These are phyloP conservation scores for Junonia oenone DNA, from an alignment of 2,888 invertebrate species.

Conservation along the genomic window DNA sequence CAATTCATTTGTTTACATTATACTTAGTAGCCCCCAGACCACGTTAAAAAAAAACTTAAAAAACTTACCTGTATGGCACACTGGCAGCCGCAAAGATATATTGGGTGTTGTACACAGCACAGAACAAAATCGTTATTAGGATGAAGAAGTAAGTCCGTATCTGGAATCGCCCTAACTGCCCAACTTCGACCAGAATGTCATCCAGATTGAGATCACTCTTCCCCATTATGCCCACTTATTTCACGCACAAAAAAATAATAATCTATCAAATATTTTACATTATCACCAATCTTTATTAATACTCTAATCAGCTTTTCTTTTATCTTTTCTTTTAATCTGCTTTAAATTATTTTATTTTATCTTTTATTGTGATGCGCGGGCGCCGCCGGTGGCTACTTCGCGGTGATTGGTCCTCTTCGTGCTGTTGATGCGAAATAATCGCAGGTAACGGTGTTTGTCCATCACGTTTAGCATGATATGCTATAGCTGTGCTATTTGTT, in stretches of 20 bases:
- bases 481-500: neutral
- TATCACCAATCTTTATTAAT: neutral
- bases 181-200: conserved; percentile 50
- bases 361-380: neutral
- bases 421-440: conserved; percentile 1
- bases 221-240: neutral
- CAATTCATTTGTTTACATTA: too few relatives aligned
- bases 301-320: neutral
- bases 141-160: conserved; percentile 58
- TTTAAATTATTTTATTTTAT: neutral
- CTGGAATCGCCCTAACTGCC: conserved; percentile 69
- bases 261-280: neutral
- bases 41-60: neutral
- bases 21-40: too few relatives aligned
- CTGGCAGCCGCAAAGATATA: conserved; percentile 74
- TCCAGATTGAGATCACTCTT: conserved; percentile 42
- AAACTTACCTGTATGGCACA: conserved; percentile 59
- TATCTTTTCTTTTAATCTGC: neutral
- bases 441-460: neutral
- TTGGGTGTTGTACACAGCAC: conserved; percentile 64
- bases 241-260: neutral
- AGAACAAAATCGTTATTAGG: conserved; percentile 62
- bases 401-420: neutral
- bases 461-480: neutral
- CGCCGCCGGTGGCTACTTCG: neutral